Base-by-base conservation (phyloP, 2,888 invertebrate genomes). In the Formica aserva region DNA sequence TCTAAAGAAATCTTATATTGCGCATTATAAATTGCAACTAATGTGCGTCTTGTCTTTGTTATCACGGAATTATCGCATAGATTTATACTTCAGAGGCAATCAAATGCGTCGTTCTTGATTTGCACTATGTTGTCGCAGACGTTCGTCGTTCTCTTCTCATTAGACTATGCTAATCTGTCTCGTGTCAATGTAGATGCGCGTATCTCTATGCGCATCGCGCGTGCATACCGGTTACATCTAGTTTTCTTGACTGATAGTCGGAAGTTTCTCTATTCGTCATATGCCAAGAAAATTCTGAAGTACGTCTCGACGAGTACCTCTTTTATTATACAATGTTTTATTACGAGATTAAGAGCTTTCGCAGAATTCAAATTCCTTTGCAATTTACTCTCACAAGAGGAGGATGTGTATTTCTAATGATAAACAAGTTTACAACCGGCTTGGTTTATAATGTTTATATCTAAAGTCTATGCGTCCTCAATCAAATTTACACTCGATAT, bases 201-300 rank as follows among this genome's bases (percentile, higher is more conserved):
- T 35, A 72, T 45, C 22, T 26, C 32, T 9, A n/a, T 32, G 26
- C 32, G 72, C 65, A 35, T 38, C 26, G 11, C 71, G 55, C 76
- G 80, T 77, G 67, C 62, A 83, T 89, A 87, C 88, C 86, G 41
- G 88, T 78, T 84, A n/a, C 75, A 90, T 88, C 88, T 84, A 89
- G 91, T 88, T 89, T 85, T 35, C 67, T 83, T 60, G 9, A 71
- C 55, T 80, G 78, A 84, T 88, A 85, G 84, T 85, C 32, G 35
- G 26, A 29, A 62, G 67, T 62, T 84, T 72, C 38, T 57, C 52
- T 35, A 35, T 45, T 55, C 18, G 8, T 38, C n/a, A 11, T 11
- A 78, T 74, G 78, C 55, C 72, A 57, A 81, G 66, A 45, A 55
- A 85, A 83, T 72, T 85, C 67, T 35, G 35, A 65, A 77, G 72